Evolutionary conservation across 1,140 invertebrate species (phyloP), one percentile per base, ranked within the genome.

Genomic region (Reticulitermes speratus): DNA sequence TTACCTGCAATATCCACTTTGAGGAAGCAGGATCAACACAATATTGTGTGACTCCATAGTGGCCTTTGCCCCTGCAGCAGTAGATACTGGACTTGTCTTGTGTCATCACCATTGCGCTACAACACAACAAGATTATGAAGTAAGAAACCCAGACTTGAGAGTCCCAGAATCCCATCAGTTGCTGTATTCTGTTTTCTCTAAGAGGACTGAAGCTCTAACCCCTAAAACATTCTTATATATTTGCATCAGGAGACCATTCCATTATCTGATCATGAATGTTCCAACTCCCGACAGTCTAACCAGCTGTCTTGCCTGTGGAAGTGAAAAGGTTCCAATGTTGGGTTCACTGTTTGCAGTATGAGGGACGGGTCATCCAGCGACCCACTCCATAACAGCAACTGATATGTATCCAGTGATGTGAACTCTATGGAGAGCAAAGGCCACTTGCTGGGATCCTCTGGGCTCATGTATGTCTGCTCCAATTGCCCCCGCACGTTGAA

Each of bases 361-460:
- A 97, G 93, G 45, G 92, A 90, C 44, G 95, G 93, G 84, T 97
- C 94, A 82, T 97, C 96, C 69, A 97, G 92, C 85, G 94, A 94
- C 16, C 96, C 96, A 82, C 94, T 95, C 96, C 96, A 97, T 89
- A 96, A 96, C 3, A 96, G 91, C 30, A 96, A 92, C 87, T 94
- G 91, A 88, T 96, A 96, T 87, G 96, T 94, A n/a, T 93, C 92
- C n/a, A 95, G 89, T 87, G 93, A 94, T 3, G 93, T 92, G 89
- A 96, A 96, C 88, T 97, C 95, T 91, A 97, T 95, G 30, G 91
- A 92, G 65, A 96, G 90, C 88, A 97, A 95, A 85, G 94, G 93
- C 95, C 96, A 96, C 86, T 93, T 90, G 2, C 92, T 91, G 32
- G 92, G 91, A 82, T 95, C 91, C 59, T 94, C 93, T 0, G 94